phyloP scores from a whole-genome alignment of 2,797 vertebrate genomes.

The Aphelocoma californica region DNA sequence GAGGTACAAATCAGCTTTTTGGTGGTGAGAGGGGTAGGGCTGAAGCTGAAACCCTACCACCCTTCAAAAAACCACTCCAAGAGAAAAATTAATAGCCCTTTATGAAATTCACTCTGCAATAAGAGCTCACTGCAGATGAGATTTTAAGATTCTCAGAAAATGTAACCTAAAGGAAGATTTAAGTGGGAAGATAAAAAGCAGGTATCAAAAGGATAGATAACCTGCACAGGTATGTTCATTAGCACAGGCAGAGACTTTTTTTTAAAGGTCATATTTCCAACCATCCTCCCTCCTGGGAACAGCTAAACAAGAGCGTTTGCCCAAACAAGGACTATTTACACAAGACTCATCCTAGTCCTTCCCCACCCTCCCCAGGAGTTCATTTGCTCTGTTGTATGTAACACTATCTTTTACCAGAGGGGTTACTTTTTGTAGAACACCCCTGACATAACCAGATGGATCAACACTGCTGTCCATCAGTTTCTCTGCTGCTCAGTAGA shows the following conservation, averaged over 20 bases:
- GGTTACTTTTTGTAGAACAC: background rate
- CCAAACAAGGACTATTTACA: background rate
- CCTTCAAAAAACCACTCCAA: background rate
- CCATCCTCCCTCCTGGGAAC: background rate
- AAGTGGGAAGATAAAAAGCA: background rate
- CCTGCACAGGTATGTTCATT: background rate
- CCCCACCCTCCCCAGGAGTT: background rate
- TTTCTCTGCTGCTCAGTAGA: background rate
- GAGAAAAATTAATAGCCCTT: background rate
- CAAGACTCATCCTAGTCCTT: background rate
- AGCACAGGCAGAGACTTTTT: background rate
- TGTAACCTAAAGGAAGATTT: background rate
- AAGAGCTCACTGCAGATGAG: background rate
- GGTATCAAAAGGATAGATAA: background rate
- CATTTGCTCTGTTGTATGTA: background rate
- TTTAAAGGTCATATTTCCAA: background rate
- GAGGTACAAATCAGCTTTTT: background rate
- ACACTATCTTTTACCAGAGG: background rate
- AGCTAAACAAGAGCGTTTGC: background rate
- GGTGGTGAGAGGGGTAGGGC: background rate
- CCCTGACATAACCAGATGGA: background rate
- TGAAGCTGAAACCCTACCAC: background rate
- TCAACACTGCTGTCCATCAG: background rate
- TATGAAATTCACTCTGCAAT: background rate
- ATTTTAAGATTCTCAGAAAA: background rate